Evolutionary conservation across 2,113 vertebrate genomes (phyloP).

Genomic region (Oncorhynchus nerka): DNA sequence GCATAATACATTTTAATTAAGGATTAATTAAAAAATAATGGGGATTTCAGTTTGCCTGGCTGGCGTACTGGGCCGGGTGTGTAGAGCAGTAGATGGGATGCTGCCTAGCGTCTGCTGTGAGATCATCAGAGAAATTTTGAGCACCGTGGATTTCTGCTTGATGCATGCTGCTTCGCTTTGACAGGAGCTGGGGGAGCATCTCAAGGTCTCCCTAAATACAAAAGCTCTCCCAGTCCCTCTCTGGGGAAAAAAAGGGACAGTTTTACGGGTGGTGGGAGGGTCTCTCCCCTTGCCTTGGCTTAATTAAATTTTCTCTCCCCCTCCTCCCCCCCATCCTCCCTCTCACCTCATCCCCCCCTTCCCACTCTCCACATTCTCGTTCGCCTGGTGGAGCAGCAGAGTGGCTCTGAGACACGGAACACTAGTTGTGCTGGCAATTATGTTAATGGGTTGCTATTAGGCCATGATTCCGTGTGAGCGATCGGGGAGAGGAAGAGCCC

Average conservation of each 20-base stretch:
- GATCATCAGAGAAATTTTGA: constrained; percentile 63
- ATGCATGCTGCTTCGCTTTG: constrained; percentile 27
- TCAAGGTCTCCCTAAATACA: constrained; percentile 63
- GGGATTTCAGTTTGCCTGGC: constrained; percentile 96
- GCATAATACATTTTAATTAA: constrained; percentile 99
- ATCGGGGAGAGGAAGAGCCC: constrained; percentile 93
- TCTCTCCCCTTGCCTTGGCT: constrained; percentile 60
- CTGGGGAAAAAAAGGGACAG: constrained; percentile 39
- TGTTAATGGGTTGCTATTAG: constrained; percentile 98
- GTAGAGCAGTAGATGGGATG: constrained; percentile 66
- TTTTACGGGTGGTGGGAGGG: constrained; percentile 43
- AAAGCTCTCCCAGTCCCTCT: constrained; percentile 21
- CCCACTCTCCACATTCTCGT: constrained; percentile 51
- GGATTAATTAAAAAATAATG: constrained; percentile 99
- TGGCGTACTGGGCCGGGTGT: constrained; percentile 77
- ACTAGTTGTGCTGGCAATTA: constrained; percentile 97
- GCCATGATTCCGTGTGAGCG: constrained; percentile 98
- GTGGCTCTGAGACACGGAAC: constrained; percentile 95
- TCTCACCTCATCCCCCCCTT: no score
- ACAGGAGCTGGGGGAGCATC: constrained; percentile 44
- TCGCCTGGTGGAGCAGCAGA: constrained; percentile 87
- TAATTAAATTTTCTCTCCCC: constrained; percentile 59
- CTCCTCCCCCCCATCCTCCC: no score
- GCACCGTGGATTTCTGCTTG: constrained; percentile 20
- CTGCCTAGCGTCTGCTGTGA: constrained; percentile 73